Conservation (phyloP, 2,888 invertebrate genomes). For the Punctoribates punctum region DNA sequence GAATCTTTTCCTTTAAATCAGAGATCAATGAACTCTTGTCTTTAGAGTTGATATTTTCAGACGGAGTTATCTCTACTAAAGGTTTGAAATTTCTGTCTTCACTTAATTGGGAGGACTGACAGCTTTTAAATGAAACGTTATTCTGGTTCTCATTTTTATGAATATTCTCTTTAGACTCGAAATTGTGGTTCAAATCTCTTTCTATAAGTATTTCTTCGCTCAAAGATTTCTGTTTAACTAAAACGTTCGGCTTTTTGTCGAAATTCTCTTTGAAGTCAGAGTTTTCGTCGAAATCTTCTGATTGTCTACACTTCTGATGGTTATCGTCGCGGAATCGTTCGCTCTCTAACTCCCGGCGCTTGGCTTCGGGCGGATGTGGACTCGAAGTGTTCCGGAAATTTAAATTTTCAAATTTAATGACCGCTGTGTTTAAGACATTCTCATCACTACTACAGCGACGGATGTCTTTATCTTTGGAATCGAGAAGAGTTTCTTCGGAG, state of each 20-base stretch:
- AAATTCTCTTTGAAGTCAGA: neutral
- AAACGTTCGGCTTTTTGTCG: neutral
- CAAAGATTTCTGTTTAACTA: neutral
- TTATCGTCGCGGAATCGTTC: neutral
- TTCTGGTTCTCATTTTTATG: neutral
- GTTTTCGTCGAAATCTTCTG: neutral
- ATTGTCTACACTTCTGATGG: neutral
- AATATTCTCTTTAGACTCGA: constrained; percentile 14
- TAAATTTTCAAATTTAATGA: constrained; percentile 34
- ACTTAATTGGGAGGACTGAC: neutral
- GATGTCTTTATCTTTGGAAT: constrained; percentile 41
- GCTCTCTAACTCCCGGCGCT: constrained; percentile 46
- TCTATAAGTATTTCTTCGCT: neutral
- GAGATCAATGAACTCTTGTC: neutral
- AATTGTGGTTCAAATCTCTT: neutral
- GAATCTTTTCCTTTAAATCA: constrained; percentile 31
- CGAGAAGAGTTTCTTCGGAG: constrained; percentile 47
- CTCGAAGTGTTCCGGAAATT: constrained; percentile 42
- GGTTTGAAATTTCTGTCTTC: constrained; percentile 18
- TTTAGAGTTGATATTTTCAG: neutral
- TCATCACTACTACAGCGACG: constrained; percentile 47
- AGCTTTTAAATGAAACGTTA: neutral
- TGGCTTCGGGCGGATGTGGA: constrained; percentile 47
- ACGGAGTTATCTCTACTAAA: constrained; percentile 16
- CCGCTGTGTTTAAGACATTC: constrained; percentile 43